Base-by-base conservation (phyloP, 37 sponge, comb jelly and placozoan species). In the Halisarca cf. caerulea region DNA sequence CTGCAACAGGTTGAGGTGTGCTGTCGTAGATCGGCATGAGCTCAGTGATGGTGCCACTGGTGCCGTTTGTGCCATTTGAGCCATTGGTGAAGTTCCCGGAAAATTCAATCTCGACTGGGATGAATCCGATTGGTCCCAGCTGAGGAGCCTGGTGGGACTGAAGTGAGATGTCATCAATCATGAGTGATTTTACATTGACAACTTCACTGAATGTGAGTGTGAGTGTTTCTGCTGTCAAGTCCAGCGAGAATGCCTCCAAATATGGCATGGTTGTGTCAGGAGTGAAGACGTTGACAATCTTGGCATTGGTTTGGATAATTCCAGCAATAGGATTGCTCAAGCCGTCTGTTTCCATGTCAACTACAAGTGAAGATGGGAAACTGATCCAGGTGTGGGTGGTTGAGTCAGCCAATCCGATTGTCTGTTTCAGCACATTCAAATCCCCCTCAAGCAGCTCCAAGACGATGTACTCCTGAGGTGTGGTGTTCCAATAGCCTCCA, bases 161-260 rank as follows among this genome's bases (percentile, higher is more conserved):
- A 23, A 95, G 24, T 14, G 82, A 83, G 60, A 95, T 85, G 20
- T 89, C 88, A 25, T 36, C n/a, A n/a, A 91, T 85, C 24, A 75
- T 58, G n/a, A 95, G 83, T 34, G 85, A 83, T 6, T 92, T 85
- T 2, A 73, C 90, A 82, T 89, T 89, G 15, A 96, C 92, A 1
- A 94, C 93, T 70, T 96, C 97, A 62, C 93, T 90, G 58, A 96
- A 96, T 2, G 97, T 93, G 42, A 96, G 66, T 6, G 34, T 7
- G 0, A 96, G 81, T 6, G 59, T 72, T 28, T 91, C 94, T 0
- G 90, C 53, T 38, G 93, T 93, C 38, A 96, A 47, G 57, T 96
- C 91, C 51, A 96, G 87, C 34, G 89, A 86, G 55, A 91, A 96
- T 20, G 83, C 69, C 0, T 82, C 86, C 8, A 93, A 55, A 15